These are phyloP conservation scores for Regulus satrapa DNA, from an alignment of 2,113 vertebrate genomes.

Conservation along the genomic window DNA sequence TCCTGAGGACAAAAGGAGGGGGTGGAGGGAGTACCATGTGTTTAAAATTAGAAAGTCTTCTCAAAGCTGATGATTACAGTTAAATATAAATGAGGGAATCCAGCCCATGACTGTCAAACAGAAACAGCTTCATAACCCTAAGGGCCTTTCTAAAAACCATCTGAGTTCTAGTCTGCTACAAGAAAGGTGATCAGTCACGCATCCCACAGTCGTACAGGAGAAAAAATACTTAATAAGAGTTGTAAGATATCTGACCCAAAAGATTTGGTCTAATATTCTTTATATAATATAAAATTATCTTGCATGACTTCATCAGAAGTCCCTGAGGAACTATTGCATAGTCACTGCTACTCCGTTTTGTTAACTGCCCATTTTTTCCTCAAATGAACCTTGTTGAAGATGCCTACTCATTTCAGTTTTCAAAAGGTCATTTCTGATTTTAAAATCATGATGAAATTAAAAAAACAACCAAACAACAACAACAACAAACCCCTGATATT, in stretches of 20 bases:
- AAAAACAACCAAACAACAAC: no score
- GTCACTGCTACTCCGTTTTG: constrained; percentile 23
- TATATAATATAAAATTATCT: constrained; percentile 51
- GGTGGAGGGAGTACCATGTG: neutral
- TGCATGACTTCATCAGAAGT: constrained; percentile 48
- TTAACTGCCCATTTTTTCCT: constrained; percentile 45
- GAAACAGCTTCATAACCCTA: constrained; percentile 36
- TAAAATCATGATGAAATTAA: neutral
- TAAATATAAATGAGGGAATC: constrained; percentile 71
- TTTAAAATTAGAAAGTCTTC: constrained; percentile 67
- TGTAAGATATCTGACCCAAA: constrained; percentile 38
- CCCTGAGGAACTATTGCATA: constrained; percentile 28
- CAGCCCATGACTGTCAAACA: constrained; percentile 44
- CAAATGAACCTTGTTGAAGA: constrained; percentile 52
- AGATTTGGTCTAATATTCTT: constrained; percentile 54
- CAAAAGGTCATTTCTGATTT: constrained; percentile 3
- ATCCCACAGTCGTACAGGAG: neutral
- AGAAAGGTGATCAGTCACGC: constrained; percentile 45
- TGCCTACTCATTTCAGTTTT: constrained; percentile 15
- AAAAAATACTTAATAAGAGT: constrained; percentile 13
- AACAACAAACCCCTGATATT: no score
- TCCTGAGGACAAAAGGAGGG: constrained; percentile 20
- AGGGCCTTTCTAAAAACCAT: constrained; percentile 45
- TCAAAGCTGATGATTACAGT: constrained; percentile 60
- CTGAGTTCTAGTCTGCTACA: neutral